Conservation (phyloP, 2,888 invertebrate species). For the Acrobasis suavella region DNA sequence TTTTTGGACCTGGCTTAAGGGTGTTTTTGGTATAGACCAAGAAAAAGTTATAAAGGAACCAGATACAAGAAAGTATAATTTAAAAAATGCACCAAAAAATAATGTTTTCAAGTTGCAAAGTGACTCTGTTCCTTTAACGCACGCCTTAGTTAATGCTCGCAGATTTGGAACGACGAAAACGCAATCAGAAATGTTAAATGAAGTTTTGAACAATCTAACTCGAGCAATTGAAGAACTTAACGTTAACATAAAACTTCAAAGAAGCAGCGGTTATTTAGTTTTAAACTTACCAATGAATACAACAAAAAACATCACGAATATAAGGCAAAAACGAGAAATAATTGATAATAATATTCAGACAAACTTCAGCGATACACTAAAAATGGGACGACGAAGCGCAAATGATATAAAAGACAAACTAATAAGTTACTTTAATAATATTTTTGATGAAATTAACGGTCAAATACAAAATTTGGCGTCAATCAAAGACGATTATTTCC, state of each 20-base stretch:
- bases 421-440: constrained; percentile 41
- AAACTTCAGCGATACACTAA: no score
- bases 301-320: not conserved
- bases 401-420: constrained; percentile 43
- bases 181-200: not conserved
- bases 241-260: not conserved
- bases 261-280: not conserved
- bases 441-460: constrained; percentile 41
- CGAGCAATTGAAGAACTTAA: not conserved
- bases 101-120: not conserved
- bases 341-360: not conserved
- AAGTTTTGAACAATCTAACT: not conserved
- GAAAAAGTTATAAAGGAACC: not conserved
- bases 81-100: no score
- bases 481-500: constrained; percentile 37
- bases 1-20: not conserved
- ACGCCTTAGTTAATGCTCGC: not conserved
- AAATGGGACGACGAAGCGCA: not conserved
- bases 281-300: not conserved
- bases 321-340: not conserved
- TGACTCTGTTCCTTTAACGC: not conserved
- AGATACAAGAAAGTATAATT: not conserved
- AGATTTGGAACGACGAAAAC: not conserved
- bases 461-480: constrained; percentile 40
- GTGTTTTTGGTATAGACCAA: not conserved